phyloP scores from a whole-genome alignment of 2,797 vertebrate species.

The Parauchenoglanis punctatus region DNA sequence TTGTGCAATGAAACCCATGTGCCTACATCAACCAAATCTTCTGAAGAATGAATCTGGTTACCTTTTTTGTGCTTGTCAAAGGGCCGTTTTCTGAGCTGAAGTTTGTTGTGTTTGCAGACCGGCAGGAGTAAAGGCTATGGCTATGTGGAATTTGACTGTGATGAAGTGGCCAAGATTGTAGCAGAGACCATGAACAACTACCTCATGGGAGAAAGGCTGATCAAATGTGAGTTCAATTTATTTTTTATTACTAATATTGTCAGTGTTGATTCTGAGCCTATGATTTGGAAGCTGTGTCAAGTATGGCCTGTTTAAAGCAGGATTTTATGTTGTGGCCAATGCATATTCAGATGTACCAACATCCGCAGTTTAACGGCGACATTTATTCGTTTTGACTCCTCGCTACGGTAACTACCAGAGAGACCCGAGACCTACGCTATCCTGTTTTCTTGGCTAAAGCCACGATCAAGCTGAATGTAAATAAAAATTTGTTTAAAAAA shows the following conservation, averaged over 20 bases:
- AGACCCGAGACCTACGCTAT: neutral
- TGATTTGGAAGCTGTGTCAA: neutral
- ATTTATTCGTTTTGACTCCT: neutral
- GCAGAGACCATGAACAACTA: constrained; percentile 98
- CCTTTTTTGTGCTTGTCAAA: neutral
- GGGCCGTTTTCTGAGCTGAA: neutral
- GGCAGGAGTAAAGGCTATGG: constrained; percentile 90
- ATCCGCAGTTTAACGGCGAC: neutral
- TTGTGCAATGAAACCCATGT: constrained; percentile 74
- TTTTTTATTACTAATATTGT: neutral
- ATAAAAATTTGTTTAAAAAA: neutral
- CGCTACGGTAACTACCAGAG: neutral
- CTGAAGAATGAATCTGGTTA: neutral
- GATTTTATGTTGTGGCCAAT: neutral
- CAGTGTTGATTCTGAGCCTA: neutral
- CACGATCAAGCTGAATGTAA: neutral
- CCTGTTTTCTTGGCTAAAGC: neutral
- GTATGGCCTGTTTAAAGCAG: neutral
- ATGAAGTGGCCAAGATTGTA: constrained; percentile 93
- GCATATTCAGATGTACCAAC: neutral
- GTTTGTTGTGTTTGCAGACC: constrained; percentile 79
- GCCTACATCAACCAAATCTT: constrained; percentile 47
- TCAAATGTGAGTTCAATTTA: constrained; percentile 83
- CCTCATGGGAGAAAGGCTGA: constrained; percentile 88
- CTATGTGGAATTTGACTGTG: constrained; percentile 89